phyloP scores from a whole-genome alignment of 2,797 vertebrate genomes.

The Crotalus adamanteus region DNA sequence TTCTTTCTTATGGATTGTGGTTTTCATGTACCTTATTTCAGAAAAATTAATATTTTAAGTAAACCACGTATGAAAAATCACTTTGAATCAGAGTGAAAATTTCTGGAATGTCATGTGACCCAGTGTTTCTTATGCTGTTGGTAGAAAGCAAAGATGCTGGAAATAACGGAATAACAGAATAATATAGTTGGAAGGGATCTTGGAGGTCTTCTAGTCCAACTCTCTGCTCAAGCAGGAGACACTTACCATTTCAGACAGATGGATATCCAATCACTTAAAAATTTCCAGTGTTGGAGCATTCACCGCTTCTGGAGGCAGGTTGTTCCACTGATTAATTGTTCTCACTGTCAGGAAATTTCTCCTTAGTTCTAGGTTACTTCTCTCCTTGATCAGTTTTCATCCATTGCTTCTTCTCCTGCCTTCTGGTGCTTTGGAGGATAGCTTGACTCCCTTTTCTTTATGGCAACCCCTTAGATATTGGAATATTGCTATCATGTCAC shows the following conservation, averaged over 20 bases:
- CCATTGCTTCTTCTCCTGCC: background rate
- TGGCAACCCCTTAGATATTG: background rate
- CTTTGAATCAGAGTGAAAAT: background rate
- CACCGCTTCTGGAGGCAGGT: background rate
- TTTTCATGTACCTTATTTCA: background rate
- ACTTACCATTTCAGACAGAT: background rate
- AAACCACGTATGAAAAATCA: background rate
- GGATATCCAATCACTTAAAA: background rate
- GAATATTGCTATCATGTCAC: background rate
- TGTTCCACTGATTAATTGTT: background rate
- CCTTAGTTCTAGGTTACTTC: background rate
- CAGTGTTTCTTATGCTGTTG: background rate
- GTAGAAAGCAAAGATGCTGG: background rate
- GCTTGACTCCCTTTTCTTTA: background rate
- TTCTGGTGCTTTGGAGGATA: background rate
- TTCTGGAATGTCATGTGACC: background rate
- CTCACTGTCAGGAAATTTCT: background rate
- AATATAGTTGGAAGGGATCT: background rate
- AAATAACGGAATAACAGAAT: background rate
- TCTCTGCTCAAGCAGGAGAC: background rate
- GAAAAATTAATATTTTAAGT: background rate
- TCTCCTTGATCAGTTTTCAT: background rate
- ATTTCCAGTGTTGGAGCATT: background rate
- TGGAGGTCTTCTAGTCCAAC: background rate
- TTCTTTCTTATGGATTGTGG: background rate